Evolutionary conservation across 2,797 vertebrate genomes (phyloP), one percentile per base, ranked within the genome.

Genomic region (Anguilla megastoma): DNA sequence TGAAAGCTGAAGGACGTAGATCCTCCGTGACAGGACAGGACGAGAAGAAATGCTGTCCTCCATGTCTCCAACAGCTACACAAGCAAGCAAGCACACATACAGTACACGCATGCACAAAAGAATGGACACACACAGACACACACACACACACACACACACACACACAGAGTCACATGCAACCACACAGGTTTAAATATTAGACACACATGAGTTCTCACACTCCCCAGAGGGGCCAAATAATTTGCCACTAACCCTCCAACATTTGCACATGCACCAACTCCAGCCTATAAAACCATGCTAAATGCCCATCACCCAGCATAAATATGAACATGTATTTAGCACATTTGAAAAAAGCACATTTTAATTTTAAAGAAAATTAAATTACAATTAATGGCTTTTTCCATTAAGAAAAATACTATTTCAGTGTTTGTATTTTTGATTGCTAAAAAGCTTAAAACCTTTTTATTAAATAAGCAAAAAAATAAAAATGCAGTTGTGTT

Each of bases 171-270:
- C 63, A 56, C 14, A 8, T 74, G 50, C 33, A 86, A 58, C 56
- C 36, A 27, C 45, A 41, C 86, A 33, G 36, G 45, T 36, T 60
- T 8, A 45, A 86, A 89, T 84, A 33, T 24, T 54, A 86, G 82
- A 33, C 12, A 3, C 48, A 36, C 10, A 52, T 33, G n/a, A 18
- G 12, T n/a, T 63, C 16, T 84, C 54, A 74, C 45, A 66, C 66
- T 71, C 52, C 58, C 36, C 10, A 79, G 16, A 16, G 14, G 54
- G 54, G 54, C 41, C 10, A 52, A 52, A 52, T 14, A 14, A 56
- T 16, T 14, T 16, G 14, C 54, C 14, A 14, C 10, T 16, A 0
- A 14, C 54, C 54, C 54, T 16, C 54, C 54, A 56, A 16, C 56
- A 54, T 54, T 54, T 54, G 52, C 9, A 10, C 8, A 58, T 58